Evolutionary conservation across 2,113 vertebrate species (phyloP).

Genomic region (Passerina amoena): DNA sequence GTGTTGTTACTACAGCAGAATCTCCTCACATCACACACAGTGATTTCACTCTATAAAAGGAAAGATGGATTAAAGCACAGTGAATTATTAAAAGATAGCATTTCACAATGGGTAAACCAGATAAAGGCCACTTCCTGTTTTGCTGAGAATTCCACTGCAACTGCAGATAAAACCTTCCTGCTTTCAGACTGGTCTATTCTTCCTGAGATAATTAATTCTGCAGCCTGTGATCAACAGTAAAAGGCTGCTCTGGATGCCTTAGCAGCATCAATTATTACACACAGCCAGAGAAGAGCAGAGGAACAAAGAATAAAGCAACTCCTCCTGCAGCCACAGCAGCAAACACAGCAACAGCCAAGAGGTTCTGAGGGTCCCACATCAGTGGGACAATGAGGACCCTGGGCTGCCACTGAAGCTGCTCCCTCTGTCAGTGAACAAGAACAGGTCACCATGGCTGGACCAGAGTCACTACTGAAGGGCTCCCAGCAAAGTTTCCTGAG

Average conservation of each 20-base stretch:
- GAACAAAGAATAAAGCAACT: background rate
- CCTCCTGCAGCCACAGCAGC: background rate
- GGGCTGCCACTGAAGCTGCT: background rate
- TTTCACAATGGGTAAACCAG: slow-evolving; percentile 7
- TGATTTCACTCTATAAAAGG: background rate
- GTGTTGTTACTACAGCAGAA: slow-evolving; percentile 10
- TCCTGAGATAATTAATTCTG: background rate
- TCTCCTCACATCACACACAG: background rate
- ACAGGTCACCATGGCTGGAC: background rate
- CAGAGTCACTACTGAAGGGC: background rate
- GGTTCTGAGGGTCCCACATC: background rate
- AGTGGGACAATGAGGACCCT: background rate
- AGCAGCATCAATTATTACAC: slow-evolving; percentile 6
- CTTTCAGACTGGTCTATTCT: background rate
- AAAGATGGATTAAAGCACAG: slow-evolving; percentile 9
- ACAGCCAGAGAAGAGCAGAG: background rate
- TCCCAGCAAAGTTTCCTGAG: background rate
- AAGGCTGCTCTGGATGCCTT: background rate
- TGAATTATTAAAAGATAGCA: slow-evolving; percentile 32
- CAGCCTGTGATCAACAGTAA: slow-evolving; percentile 3
- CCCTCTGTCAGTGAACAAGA: background rate
- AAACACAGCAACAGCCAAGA: background rate
- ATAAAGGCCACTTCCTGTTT: background rate
- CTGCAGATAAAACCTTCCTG: slow-evolving; percentile 13
- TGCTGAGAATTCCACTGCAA: slow-evolving; percentile 7